Evolutionary conservation across 2,797 vertebrate species (phyloP), one percentile per base, ranked within the genome.

Genomic region (Ciconia nigra): DNA sequence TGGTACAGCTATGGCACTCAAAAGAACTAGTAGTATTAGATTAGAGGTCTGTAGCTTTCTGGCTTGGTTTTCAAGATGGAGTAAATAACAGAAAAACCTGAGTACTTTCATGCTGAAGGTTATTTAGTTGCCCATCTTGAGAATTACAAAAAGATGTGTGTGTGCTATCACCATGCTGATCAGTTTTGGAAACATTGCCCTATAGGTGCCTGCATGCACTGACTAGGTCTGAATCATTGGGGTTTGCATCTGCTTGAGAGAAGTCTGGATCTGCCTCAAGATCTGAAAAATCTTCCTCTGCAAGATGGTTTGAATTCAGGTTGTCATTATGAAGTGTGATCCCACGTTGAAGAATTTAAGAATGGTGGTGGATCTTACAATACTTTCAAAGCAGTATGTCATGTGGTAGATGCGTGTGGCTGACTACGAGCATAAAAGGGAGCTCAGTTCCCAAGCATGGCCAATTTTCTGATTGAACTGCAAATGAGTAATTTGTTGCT

Each of bases 361-460:
- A 83, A 18, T 0, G 0, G 17, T 66, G 31, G n/a, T 82, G 14
- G 44, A 28, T 80, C 33, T 69, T 39, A 15, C 13, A n/a, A 16
- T 33, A 9, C 25, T 82, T 74, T 71, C 14, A 33, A 65, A 92
- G 76, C 37, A 39, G 21, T 7, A 1, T 70, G 24, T 63, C 29
- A 7, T 11, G 22, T 41, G 35, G 19, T 47, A 25, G 49, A 9
- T 0, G 7, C 1, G 0, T 13, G 47, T 67, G 46, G 29, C 71
- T 90, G 52, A 11, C n/a, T 69, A 4, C 0, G 1, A 58, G 51
- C 25, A 5, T 66, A 33, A 47, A 70, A 62, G 16, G 42, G 37
- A 79, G 41, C 37, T 83, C 44, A 18, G 29, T 72, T 85, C 39
- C 65, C 65, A 41, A 41, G 54, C 59, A 17, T 3, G 41, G 57